Percentiles rank a stretch among this genome's conserved stretches.
These are phyloP conservation scores for Zootoca vivipara DNA, from an alignment of 2,113 vertebrate genomes.

Conservation along the genomic window DNA sequence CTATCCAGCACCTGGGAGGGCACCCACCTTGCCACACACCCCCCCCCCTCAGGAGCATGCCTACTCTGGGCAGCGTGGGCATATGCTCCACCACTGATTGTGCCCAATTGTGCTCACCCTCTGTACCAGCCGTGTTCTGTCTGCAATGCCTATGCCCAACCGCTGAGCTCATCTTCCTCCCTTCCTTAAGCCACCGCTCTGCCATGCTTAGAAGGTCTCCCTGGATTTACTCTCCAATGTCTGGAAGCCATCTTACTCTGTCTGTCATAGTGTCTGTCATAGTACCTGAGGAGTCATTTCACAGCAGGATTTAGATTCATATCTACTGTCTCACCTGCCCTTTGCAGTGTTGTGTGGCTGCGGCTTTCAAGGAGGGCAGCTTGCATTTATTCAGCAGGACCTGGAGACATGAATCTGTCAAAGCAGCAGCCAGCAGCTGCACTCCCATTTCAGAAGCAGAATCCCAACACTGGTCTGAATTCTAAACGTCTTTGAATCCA, in stretches of 20 bases:
- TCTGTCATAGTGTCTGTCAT: not conserved
- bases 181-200: no score
- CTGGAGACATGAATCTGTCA: not conserved
- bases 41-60: no score
- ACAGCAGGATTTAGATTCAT: not conserved
- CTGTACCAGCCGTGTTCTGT: no score
- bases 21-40: no score
- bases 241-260: not conserved
- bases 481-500: not conserved
- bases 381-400: not conserved
- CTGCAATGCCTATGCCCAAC: not conserved
- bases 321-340: not conserved
- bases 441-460: not conserved
- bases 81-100: no score
- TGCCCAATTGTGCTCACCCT: no score
- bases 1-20: no score
- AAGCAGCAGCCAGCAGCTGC: not conserved
- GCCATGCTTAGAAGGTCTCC: not conserved
- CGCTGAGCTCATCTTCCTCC: not conserved
- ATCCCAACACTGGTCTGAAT: not conserved
- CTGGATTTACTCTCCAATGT: not conserved
- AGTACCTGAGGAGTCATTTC: not conserved
- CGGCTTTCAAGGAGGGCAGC: not conserved
- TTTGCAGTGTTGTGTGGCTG: not conserved
- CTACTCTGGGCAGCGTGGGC: no score